Conservation (phyloP, 2,888 invertebrate species). For the Euzetes globulus region DNA sequence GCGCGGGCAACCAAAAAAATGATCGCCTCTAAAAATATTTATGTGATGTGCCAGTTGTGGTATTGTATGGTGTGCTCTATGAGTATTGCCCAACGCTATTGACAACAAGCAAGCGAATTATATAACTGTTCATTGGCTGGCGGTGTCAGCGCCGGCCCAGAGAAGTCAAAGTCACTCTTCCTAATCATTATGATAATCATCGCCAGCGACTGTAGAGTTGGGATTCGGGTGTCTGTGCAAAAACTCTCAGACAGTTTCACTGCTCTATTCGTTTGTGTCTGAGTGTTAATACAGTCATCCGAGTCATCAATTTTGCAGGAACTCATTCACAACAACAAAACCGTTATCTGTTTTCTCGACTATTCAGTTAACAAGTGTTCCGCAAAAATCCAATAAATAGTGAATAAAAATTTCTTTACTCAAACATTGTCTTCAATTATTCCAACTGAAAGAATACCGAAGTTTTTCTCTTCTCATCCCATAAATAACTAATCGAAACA, state of each 20-base stretch:
- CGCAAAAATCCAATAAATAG: not conserved
- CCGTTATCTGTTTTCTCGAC: not conserved
- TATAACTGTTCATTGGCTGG: constrained; percentile 23
- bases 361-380: constrained; percentile 7
- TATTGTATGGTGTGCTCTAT: not conserved
- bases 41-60: not conserved
- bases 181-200: constrained; percentile 29
- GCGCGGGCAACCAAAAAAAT: too few species aligned
- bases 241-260: not conserved
- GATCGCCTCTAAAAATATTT: constrained; percentile 4
- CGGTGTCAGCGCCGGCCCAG: constrained; percentile 11
- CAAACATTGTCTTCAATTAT: too few species aligned
- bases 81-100: not conserved
- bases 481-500: too few species aligned
- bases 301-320: constrained; percentile 8
- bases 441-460: too few species aligned
- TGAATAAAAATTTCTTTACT: too few species aligned
- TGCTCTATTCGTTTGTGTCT: too few species aligned
- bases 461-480: too few species aligned
- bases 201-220: not conserved
- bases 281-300: not conserved
- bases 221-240: not conserved
- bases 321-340: not conserved
- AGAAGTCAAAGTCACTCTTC: not conserved
- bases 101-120: constrained; percentile 1